Evolutionary conservation across 2,113 vertebrate genomes (phyloP).

Genomic region (Irena cyanogastra): DNA sequence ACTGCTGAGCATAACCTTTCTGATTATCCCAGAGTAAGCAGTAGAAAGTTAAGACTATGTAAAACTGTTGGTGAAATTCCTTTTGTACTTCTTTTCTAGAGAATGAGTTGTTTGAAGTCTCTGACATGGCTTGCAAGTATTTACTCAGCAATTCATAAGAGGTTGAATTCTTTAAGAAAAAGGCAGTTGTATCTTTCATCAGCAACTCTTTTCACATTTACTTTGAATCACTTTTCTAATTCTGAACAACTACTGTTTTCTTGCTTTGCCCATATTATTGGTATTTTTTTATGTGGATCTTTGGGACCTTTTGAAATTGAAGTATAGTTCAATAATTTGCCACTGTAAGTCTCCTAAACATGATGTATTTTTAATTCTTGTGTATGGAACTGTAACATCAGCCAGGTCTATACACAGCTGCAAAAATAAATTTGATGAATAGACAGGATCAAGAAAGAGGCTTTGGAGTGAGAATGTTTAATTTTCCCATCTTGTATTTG

Average conservation of each 20-base stretch:
- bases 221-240: background rate
- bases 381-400: background rate
- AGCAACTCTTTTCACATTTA: background rate
- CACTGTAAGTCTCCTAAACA: fast-evolving
- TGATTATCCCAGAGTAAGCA: background rate
- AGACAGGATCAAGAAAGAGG: background rate
- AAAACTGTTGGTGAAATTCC: background rate
- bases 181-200: background rate
- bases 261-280: background rate
- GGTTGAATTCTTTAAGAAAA: background rate
- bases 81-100: background rate
- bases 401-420: background rate
- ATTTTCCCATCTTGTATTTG: background rate
- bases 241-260: background rate
- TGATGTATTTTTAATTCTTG: background rate
- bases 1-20: background rate
- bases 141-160: background rate
- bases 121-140: background rate
- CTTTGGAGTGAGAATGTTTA: background rate
- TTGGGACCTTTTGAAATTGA: background rate
- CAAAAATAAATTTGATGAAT: background rate
- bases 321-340: background rate
- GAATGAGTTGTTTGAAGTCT: background rate
- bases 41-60: background rate
- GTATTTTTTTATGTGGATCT: background rate